Evolutionary conservation across 2,797 vertebrate genomes (phyloP).

Genomic region (Sphenodon punctatus): DNA sequence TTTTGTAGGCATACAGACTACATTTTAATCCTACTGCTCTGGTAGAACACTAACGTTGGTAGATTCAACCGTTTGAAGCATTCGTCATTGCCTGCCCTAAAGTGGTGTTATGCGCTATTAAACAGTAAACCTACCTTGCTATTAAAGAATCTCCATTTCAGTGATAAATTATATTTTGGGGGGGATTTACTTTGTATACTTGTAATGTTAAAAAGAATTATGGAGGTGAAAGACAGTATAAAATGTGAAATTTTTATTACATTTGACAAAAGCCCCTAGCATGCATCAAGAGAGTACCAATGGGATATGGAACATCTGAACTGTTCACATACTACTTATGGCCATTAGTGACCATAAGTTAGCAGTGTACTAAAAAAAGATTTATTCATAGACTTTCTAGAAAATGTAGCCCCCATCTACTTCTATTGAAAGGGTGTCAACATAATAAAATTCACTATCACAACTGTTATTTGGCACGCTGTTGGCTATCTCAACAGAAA

Average conservation of each 20-base stretch:
- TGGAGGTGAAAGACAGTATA: too few relatives aligned
- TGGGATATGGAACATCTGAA: too few relatives aligned
- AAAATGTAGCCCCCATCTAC: not conserved
- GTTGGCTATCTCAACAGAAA: not conserved
- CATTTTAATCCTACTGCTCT: not conserved
- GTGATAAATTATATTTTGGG: not conserved
- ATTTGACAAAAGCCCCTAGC: too few relatives aligned
- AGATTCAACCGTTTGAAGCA: not conserved
- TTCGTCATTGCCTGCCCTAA: not conserved
- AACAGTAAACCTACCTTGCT: not conserved
- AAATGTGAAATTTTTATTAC: too few relatives aligned
- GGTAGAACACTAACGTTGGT: too few relatives aligned
- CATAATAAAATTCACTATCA: not conserved
- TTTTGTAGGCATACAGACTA: not conserved
- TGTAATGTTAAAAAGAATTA: too few relatives aligned
- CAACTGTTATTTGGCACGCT: not conserved
- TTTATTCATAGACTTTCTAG: not conserved
- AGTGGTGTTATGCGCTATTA: not conserved
- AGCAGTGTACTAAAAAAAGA: not conserved
- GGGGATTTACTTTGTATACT: not conserved
- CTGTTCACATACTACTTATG: too few relatives aligned
- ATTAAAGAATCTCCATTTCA: not conserved
- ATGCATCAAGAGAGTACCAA: too few relatives aligned
- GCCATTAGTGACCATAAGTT: not conserved
- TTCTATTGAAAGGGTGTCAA: not conserved